These are phyloP conservation scores for Propithecus perrieri DNA, from an alignment of 2,797 vertebrate species.

Conservation along the genomic window DNA sequence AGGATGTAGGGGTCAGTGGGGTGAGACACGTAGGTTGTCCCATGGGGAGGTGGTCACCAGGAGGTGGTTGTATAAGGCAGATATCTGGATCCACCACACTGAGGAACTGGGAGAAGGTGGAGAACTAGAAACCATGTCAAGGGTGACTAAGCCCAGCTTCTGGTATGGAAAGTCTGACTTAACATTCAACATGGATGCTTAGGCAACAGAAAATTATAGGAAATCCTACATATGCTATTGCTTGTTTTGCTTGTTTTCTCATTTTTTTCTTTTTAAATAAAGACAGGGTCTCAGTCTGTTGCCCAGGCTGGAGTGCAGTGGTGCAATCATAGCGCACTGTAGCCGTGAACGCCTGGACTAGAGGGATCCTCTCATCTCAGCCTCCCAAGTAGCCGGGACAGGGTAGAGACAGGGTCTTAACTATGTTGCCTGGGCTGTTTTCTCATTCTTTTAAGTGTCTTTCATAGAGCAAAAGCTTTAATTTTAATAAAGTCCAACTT, in stretches of 20 bases:
- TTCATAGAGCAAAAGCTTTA: background rate
- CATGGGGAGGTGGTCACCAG: background rate
- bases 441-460: background rate
- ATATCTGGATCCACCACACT: background rate
- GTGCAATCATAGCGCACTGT: background rate
- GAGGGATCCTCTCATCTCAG: background rate
- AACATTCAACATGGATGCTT: background rate
- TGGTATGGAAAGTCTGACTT: background rate
- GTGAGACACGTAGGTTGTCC: background rate
- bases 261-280: background rate
- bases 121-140: background rate
- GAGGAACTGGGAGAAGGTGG: too few relatives aligned
- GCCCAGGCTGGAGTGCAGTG: background rate
- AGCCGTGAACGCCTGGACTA: background rate
- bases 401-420: background rate
- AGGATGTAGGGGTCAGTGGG: too few relatives aligned
- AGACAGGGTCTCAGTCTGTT: background rate
- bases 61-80: background rate
- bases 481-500: background rate
- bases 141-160: background rate
- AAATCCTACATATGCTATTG: background rate
- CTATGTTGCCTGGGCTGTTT: background rate
- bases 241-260: background rate
- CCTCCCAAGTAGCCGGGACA: background rate
- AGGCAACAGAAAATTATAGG: background rate